Base-by-base conservation (phyloP, 2,797 vertebrate species). In the Micromesistius poutassou region DNA sequence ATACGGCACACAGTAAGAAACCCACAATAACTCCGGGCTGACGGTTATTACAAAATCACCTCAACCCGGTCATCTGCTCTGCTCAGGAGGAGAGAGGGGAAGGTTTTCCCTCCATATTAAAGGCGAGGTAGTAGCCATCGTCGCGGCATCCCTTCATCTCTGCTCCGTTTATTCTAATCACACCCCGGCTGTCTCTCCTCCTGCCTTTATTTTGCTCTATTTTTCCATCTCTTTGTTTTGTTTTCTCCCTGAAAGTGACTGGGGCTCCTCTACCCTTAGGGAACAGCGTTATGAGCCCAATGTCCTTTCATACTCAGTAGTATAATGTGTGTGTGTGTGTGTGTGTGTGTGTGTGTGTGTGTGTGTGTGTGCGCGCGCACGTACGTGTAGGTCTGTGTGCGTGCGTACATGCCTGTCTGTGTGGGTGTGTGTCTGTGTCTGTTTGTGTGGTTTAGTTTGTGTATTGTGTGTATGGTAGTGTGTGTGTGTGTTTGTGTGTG, bases 11-110 rank as follows among this genome's bases (percentile, higher is more conserved):
- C 88, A 86, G 75, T 85, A 84, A 78, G 80, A 79, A 77, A 82
- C 86, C 88, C 88, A 90, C 89, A 94, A 83, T 96, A 95, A 95
- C 96, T 94, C 83, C 87, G 83, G 94, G 94, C 93, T 83, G 35
- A 86, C 90, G 89, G 94, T 96, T 97, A 97, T 95, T 95, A 95
- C 94, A 94, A 95, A 95, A 95, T 95, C 94, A 95, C 85, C 88
- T 89, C 88, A 93, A 93, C 87, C 89, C 89, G 13, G 90, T 90
- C 88, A 84, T 91, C 82, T 90, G 86, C 87, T 88, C 90, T 90
- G 89, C 89, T 87, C 80, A 86, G 82, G 87, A 87, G 80, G 73
- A 70, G 87, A 82, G 84, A 87, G 86, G 83, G 82, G 86, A 83
- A 90, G 90, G 86, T 87, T 92, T 90, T 82, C 87, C 85, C 78